Conservation (phyloP, 2,113 vertebrate species). For the Heloderma charlesbogerti region DNA sequence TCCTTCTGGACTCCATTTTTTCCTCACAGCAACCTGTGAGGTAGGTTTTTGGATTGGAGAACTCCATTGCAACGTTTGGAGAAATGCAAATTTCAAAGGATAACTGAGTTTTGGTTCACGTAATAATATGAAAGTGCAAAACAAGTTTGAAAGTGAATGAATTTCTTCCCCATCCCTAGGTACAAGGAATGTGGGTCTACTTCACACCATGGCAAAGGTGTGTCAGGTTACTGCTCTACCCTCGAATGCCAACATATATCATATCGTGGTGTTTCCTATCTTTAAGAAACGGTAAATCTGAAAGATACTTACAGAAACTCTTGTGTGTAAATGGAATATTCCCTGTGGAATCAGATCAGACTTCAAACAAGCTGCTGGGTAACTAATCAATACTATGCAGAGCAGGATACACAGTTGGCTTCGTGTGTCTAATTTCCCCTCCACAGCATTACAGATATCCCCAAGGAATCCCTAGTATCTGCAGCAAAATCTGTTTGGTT, state of each 20-base stretch:
- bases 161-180: no score
- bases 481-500: constrained; percentile 22
- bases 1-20: no score
- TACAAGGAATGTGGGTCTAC: not conserved
- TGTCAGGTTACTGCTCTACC: not conserved
- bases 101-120: no score
- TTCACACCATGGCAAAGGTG: not conserved
- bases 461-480: constrained; percentile 13
- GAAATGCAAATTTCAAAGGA: no score
- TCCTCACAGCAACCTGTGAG: no score
- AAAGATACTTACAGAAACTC: not conserved
- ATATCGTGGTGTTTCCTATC: not conserved
- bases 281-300: not conserved
- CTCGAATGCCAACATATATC: not conserved
- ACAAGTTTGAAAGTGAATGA: no score
- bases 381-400: constrained; percentile 24
- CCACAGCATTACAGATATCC: constrained; percentile 13
- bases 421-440: constrained; percentile 22
- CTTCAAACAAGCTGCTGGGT: constrained; percentile 11
- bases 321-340: constrained; percentile 1
- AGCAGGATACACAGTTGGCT: constrained; percentile 6
- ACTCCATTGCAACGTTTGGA: no score
- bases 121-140: no score
- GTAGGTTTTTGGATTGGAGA: no score
- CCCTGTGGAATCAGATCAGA: constrained; percentile 6